These are phyloP conservation scores for Tipula confusa DNA, from an alignment of 2,888 invertebrate genomes.

Conservation along the genomic window DNA sequence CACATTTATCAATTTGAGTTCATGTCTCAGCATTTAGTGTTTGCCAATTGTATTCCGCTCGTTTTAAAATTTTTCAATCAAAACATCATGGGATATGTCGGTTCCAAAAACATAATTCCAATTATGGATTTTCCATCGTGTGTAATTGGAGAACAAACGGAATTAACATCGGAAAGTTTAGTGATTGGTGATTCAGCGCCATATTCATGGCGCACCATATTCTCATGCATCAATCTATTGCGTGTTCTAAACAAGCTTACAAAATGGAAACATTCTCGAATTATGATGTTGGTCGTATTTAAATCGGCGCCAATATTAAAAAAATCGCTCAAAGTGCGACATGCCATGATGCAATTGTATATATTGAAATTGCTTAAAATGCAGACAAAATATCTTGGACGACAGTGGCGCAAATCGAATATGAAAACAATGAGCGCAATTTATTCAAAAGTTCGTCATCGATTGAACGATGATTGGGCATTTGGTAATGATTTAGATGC, in stretches of 20 bases:
- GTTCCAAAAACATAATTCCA: constrained; percentile 88
- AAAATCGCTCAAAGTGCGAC: constrained; percentile 89
- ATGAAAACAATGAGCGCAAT: constrained; percentile 99
- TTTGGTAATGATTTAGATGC: constrained; percentile 98
- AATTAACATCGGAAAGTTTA: constrained; percentile 85
- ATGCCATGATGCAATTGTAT: constrained; percentile 97
- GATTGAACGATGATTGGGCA: constrained; percentile 99
- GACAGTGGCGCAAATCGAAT: constrained; percentile 98
- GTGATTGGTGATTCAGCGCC: constrained; percentile 78
- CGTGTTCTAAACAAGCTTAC: constrained; percentile 96
- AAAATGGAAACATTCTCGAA: constrained; percentile 99
- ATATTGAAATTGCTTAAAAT: constrained; percentile 96
- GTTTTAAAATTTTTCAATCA: constrained; percentile 99
- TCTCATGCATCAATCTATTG: constrained; percentile 93
- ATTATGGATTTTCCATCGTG: constrained; percentile 93
- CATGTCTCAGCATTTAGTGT: constrained; percentile 97
- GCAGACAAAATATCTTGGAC: constrained; percentile 98
- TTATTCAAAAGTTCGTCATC: constrained; percentile 92
- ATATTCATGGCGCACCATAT: constrained; percentile 97
- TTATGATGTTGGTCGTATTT: constrained; percentile 99
- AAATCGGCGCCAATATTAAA: constrained; percentile 99
- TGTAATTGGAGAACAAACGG: constrained; percentile 92
- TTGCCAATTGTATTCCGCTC: constrained; percentile 97
- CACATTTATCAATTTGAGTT: constrained; percentile 99
- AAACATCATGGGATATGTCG: constrained; percentile 90